Evolutionary conservation across 1,140 invertebrate genomes (phyloP).

Genomic region (Rhyzopertha dominica): DNA sequence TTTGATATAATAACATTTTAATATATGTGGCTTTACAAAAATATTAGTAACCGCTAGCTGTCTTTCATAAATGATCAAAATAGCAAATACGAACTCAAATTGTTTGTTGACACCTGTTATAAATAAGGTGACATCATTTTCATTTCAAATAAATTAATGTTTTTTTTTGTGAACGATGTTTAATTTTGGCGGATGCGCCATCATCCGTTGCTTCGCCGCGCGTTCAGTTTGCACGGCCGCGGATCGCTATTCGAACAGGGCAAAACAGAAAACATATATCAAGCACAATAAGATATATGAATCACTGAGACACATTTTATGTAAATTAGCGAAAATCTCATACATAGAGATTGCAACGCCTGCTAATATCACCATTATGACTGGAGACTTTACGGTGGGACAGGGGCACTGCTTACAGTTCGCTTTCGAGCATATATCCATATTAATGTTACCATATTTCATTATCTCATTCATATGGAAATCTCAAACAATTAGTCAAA

Average conservation of each 20-base stretch:
- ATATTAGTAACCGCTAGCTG: no score
- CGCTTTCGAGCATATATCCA: constrained; percentile 45
- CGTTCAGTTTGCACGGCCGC: not conserved
- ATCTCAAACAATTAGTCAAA: constrained; percentile 48
- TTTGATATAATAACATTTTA: no score
- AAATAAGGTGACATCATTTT: no score
- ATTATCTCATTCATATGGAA: constrained; percentile 49
- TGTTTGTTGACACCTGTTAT: no score
- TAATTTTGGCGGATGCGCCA: not conserved
- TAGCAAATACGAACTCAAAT: no score
- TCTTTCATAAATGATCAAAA: no score
- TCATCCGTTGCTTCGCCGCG: not conserved
- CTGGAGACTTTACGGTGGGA: constrained; percentile 24
- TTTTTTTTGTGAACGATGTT: not conserved
- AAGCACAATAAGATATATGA: constrained; percentile 46
- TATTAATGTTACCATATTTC: constrained; percentile 49
- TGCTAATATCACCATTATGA: constrained; percentile 26
- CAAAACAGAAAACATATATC: constrained; percentile 37
- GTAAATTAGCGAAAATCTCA: constrained; percentile 46
- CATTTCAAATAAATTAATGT: not conserved
- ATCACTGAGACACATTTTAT: constrained; percentile 48
- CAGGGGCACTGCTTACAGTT: constrained; percentile 41
- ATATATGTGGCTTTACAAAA: no score
- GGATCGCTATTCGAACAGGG: constrained; percentile 1
- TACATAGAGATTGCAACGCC: constrained; percentile 45